A percentile compares a stretch with the other conserved stretches of the same genome.
Conservation (phyloP, 2,888 invertebrate species). For the Carpatolechia fugitivella region DNA sequence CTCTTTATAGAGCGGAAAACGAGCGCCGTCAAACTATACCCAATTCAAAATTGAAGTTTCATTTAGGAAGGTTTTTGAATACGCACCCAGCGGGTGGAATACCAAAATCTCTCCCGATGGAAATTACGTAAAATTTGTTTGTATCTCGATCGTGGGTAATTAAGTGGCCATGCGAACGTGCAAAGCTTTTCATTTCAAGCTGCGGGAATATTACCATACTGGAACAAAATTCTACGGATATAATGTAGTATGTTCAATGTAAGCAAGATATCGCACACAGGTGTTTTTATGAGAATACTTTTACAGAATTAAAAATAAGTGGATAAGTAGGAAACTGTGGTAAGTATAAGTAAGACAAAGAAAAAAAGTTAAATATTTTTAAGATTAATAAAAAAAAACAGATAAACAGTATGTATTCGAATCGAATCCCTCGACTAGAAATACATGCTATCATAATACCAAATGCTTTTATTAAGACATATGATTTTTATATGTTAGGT, state of each 20-base stretch:
- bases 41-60: neutral
- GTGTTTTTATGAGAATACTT: neutral
- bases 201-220: neutral
- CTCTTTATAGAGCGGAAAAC: slow-evolving; percentile 14
- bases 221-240: neutral
- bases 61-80: neutral
- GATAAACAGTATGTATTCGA: no score
- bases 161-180: neutral
- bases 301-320: no score
- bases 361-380: no score
- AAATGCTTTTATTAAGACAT: no score
- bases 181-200: neutral
- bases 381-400: no score
- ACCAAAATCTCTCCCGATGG: neutral
- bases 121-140: neutral
- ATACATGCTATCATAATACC: no score
- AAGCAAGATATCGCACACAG: neutral
- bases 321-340: no score
- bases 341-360: no score
- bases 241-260: neutral
- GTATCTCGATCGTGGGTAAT: neutral
- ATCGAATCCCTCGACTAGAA: no score
- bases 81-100: neutral
- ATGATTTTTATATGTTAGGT: no score
- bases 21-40: slow-evolving; percentile 7